Evolutionary conservation across 30 jellyfish, hydroid and myxozoan genomes (phyloP), one percentile per base, ranked within the genome.

Genomic region (Turritopsis dohrnii): DNA sequence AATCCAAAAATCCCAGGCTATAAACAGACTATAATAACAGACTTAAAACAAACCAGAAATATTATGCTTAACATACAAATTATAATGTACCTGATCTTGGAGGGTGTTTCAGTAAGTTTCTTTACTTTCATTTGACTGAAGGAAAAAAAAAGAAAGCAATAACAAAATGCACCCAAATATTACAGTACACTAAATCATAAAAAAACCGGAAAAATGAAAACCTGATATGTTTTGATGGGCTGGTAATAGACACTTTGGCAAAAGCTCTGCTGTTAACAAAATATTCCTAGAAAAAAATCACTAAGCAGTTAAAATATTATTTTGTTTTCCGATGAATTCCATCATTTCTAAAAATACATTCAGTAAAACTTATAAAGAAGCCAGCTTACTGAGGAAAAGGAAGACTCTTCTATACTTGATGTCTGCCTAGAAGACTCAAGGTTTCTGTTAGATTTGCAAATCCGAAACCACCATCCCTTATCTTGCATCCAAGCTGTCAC

Each of bases 401-500:
- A 41, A 41, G 60, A 41, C 60, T 41, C 60, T 41, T 41, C 60
- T 41, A 13, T 41, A 41, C 60, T 41, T 41, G 60, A 41, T 41
- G 60, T 41, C 60, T 41, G 60, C 13, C 13, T 41, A 41, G 60
- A 41, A 41, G 60, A 41, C 60, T 13, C 60, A 41, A 13, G 60
- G 60, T 41, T 13, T 41, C 60, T 41, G 60, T 41, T 3, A 41
- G 60, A 3, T 41, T 41, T 41, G 60, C 60, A 41, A 5, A 13
- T 85, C 65, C 52, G n/a, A 65, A 76, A 54, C 96, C 96, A 91
- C 96, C 97, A 91, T 7, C 97, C 96, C 24, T 85, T 87, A 66
- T 91, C 96, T 66, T 91, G 97, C 25, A 87, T 83, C 96, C 96
- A 91, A 1, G 97, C 97, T 53, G 91, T 83, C 21, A 87, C 53